A percentile compares a stretch with the other conserved stretches of the same genome.
Conservation (phyloP, 2,113 vertebrate genomes). For the Channa argus region DNA sequence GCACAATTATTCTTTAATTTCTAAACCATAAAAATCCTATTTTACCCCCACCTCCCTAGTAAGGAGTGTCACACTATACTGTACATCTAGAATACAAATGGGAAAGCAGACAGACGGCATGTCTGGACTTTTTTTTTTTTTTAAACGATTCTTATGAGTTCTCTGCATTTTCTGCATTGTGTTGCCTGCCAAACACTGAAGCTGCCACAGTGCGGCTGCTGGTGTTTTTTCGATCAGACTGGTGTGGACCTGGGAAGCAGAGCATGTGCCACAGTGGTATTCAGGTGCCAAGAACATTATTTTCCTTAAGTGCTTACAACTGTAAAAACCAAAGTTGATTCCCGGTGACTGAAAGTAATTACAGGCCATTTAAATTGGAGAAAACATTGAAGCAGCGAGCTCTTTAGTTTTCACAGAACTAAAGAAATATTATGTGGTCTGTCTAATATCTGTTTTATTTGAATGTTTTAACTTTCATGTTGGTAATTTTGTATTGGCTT, state of each 20-base stretch:
- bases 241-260: conserved; percentile 62
- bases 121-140: conserved; percentile 63
- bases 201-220: conserved; percentile 52
- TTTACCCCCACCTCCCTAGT: conserved; percentile 42
- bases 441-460: conserved; percentile 67
- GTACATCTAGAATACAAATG: conserved; percentile 68
- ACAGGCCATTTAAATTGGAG: conserved; percentile 58
- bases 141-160: conserved; percentile 61
- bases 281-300: conserved; percentile 80
- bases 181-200: conserved; percentile 68
- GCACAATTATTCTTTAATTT: conserved; percentile 31
- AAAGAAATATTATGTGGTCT: conserved; percentile 55
- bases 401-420: conserved; percentile 49
- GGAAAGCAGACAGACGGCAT: conserved; percentile 69
- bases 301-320: conserved; percentile 81
- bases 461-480: conserved; percentile 55
- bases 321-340: conserved; percentile 76
- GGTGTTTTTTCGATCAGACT: conserved; percentile 76
- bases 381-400: conserved; percentile 50
- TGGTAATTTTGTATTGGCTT: conserved; percentile 61
- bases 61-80: conserved; percentile 58
- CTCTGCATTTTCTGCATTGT: conserved; percentile 45
- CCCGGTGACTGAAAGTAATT: conserved; percentile 76
- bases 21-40: not conserved
- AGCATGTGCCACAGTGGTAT: conserved; percentile 54